phyloP scores from a whole-genome alignment of 2,797 vertebrate species.

The Myotis myotis region DNA sequence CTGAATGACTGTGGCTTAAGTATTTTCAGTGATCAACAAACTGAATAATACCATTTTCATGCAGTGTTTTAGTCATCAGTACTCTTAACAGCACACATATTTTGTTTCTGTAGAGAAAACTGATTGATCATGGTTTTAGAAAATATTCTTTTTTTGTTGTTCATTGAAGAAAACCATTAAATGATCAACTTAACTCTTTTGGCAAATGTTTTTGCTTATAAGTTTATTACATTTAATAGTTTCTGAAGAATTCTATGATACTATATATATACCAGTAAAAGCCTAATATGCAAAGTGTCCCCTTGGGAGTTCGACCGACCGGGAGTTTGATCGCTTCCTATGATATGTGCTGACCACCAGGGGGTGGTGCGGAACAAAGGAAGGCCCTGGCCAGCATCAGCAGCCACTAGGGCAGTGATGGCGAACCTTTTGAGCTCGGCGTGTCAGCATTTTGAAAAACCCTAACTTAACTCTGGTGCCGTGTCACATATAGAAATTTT shows the following conservation, averaged over 20 bases:
- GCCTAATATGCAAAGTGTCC: no score
- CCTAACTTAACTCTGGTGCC: no score
- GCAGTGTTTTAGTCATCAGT: background rate
- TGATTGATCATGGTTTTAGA: constrained; percentile 15
- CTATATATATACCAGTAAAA: no score
- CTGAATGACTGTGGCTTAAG: background rate
- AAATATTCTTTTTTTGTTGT: background rate
- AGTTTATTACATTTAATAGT: background rate
- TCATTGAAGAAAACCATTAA: constrained; percentile 11
- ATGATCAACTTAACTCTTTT: constrained; percentile 10
- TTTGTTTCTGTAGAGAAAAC: constrained; percentile 44
- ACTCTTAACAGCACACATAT: background rate
- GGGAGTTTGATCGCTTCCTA: no score
- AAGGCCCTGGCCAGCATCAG: no score
- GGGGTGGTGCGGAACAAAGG: no score
- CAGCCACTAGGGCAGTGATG: no score
- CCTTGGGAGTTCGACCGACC: no score
- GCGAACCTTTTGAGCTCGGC: no score
- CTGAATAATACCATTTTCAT: background rate
- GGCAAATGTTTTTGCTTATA: constrained; percentile 11
- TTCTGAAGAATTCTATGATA: background rate
- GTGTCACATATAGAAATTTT: no score
- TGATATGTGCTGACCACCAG: no score
- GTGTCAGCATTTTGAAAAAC: no score
- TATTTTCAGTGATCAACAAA: constrained; percentile 14